Evolutionary conservation across 2,797 vertebrate species (phyloP), one percentile per base, ranked within the genome.

Genomic region (Champsocephalus esox): DNA sequence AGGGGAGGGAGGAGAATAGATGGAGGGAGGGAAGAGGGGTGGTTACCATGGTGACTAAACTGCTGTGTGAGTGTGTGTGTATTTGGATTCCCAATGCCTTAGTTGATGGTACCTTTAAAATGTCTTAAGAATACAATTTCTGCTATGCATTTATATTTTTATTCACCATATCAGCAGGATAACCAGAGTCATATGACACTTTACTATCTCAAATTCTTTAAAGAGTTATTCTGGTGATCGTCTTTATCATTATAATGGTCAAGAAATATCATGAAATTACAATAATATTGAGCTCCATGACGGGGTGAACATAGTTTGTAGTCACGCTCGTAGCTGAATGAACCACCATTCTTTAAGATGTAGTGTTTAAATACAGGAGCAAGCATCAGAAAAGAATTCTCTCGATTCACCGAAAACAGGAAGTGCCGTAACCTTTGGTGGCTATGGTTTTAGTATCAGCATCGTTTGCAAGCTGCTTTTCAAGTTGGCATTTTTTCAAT

Each of bases 41-140:
- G 73, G 79, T 90, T 78, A 62, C 86, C 77, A 83, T 89, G 77
- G 88, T 11, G 14, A 92, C 72, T 62, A 49, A 76, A 5, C 60
- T 45, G n/a, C 46, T 74, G 9, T 28, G 28, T 28, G 24, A 50
- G 24, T 28, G 24, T 28, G 24, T 28, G 24, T 24, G 24, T 24
- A 7, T 46, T 45, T 5, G 12, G 16, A 55, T n/a, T 45, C 14
- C 0, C 0, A 43, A 1, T 46, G 51, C 51, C 51, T 32, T 19
- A 32, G 51, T 19, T 46, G 12, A n/a, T 46, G 16, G 13, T 32
- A 9, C 0, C 19, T 66, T 17, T 55, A n/a, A 51, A 8, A n/a
- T 4, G 5, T n/a, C n/a, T 67, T 14, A 12, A 9, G 46, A n/a
- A 11, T 9, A 24, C 4, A 16, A 24, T 34, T 34, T 46, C 21